phyloP scores from a whole-genome alignment of 30 jellyfish, hydroid and myxozoan species.

The Cassiopea xamachana region DNA sequence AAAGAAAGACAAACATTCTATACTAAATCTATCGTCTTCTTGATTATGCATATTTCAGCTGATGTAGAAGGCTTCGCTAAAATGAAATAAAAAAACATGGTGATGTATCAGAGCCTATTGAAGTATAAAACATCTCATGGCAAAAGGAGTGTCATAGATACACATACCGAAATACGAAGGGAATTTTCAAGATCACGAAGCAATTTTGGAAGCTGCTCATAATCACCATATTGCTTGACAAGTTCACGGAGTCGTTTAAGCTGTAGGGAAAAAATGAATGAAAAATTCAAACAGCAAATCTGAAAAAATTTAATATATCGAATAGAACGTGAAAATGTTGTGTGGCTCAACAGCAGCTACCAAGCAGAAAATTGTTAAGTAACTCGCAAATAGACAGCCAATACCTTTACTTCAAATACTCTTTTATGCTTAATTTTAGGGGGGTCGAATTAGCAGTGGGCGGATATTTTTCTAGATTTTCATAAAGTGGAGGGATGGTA shows the following conservation, averaged over 20 bases:
- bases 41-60: background rate
- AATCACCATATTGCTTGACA: constrained; percentile 70
- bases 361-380: too few relatives aligned
- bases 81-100: background rate
- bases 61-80: background rate
- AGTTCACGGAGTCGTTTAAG: constrained; percentile 80
- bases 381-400: too few relatives aligned
- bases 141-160: background rate
- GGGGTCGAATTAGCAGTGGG: too few relatives aligned
- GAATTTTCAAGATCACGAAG: constrained; percentile 86
- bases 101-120: background rate
- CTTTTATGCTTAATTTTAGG: too few relatives aligned
- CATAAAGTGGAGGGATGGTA: too few relatives aligned
- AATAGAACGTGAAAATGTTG: too few relatives aligned
- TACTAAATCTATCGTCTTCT: too few relatives aligned
- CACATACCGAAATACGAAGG: constrained; percentile 82
- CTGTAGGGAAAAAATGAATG: constrained; percentile 25
- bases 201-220: constrained; percentile 79
- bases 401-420: too few relatives aligned
- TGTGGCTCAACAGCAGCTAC: too few relatives aligned
- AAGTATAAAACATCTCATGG: background rate
- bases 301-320: too few relatives aligned
- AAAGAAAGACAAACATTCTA: too few relatives aligned
- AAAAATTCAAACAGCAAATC: background rate
- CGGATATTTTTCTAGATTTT: too few relatives aligned